Evolutionary conservation across 1,140 invertebrate genomes (phyloP), one percentile per base, ranked within the genome.

Genomic region (Drosophila mojavensis): DNA sequence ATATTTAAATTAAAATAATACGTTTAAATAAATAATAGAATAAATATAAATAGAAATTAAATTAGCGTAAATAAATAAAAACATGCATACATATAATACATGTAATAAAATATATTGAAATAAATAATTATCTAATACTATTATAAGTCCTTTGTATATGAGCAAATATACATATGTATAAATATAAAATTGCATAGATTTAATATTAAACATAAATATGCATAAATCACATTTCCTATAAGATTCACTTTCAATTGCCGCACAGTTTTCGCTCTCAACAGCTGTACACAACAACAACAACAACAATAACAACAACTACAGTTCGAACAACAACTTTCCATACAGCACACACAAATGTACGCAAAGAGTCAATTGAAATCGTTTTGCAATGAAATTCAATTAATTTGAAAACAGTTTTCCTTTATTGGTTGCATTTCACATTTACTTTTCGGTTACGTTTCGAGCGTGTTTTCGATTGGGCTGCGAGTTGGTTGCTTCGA

Each of bases 401-500:
- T 45, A 30, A 5, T 43, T 20, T 33, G 43, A 9, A 17, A 26
- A 41, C 48, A 28, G 39, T 15, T 61, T 66, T 64, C 33, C 60
- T 66, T 51, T 59, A n/a, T 17, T 36, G 55, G 45, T 66, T 43
- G 74, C 71, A 69, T 50, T 60, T 71, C 36, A 55, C 15, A 47
- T 70, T 63, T 62, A 54, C 67, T 61, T 58, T 58, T 30, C 55
- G 64, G n/a, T 61, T 61, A 10, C 11, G 41, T 43, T 45, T n/a
- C 5, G 26, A 43, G 51, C 51, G 36, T 3, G 50, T 48, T 48
- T 56, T 47, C 11, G 55, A 60, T 59, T 76, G 75, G 50, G 63
- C 51, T 74, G 84, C 79, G 84, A 84, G 66, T 88, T 28, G 54
- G 65, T 78, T 80, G 80, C 66, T 80, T 84, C 70, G 84, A 89